A percentile compares a stretch with the other conserved stretches of the same genome.
Evolutionary conservation across 2,888 invertebrate genomes (phyloP).

Genomic region (Mesorhabditis belari): DNA sequence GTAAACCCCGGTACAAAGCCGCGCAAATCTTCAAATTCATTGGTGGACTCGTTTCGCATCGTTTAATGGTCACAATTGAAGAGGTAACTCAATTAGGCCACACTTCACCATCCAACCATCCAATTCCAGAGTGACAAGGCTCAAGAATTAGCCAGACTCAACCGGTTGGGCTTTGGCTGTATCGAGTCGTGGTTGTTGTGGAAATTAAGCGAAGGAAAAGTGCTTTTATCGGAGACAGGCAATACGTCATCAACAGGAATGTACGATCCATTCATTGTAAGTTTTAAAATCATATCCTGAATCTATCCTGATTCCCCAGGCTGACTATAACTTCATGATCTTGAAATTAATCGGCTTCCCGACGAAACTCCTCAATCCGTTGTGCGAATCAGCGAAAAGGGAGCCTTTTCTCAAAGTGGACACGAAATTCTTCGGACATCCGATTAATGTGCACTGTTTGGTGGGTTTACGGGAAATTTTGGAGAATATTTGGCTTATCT

Average conservation of each 20-base stretch:
- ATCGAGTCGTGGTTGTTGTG: constrained; percentile 88
- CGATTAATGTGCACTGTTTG: not conserved
- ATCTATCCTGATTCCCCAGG: constrained; percentile 47
- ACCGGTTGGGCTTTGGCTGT: constrained; percentile 68
- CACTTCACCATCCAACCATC: not conserved
- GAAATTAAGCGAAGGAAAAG: constrained; percentile 56
- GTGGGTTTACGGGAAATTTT: not conserved
- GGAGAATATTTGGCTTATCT: no score
- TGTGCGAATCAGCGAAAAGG: constrained; percentile 19
- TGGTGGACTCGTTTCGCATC: constrained; percentile 42
- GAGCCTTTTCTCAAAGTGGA: not conserved
- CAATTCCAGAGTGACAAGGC: constrained; percentile 52
- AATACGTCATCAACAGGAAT: constrained; percentile 84
- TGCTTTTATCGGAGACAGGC: constrained; percentile 76
- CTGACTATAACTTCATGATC: constrained; percentile 74
- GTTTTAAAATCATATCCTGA: not conserved
- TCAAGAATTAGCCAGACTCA: constrained; percentile 65
- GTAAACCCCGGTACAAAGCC: constrained; percentile 73
- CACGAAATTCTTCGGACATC: not conserved
- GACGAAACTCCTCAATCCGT: constrained; percentile 66
- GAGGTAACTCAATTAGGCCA: constrained; percentile 3
- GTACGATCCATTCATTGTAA: constrained; percentile 78
- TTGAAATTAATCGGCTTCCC: constrained; percentile 71
- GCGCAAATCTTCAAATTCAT: constrained; percentile 67
- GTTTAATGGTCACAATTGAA: constrained; percentile 39